These are phyloP conservation scores for Buphagus erythrorhynchus DNA, from an alignment of 2,797 vertebrate genomes.

Conservation along the genomic window DNA sequence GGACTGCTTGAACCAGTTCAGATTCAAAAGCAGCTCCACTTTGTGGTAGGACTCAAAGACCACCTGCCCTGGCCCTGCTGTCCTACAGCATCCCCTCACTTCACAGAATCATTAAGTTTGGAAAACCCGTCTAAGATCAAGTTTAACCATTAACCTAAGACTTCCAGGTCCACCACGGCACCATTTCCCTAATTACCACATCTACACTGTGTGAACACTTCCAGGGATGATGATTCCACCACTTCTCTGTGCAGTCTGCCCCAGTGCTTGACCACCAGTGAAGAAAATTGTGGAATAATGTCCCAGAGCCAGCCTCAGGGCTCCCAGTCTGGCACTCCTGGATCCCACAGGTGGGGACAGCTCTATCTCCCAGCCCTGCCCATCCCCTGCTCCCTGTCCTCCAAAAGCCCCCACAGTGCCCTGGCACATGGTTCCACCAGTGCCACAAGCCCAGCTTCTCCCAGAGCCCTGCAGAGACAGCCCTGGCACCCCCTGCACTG, in stretches of 20 bases:
- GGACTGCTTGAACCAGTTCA: neutral
- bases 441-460: neutral
- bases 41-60: neutral
- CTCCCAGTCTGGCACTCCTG: no score
- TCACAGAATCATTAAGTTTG: neutral
- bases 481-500: neutral
- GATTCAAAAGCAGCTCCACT: neutral
- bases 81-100: neutral
- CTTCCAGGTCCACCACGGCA: neutral
- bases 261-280: no score
- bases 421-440: neutral
- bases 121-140: neutral
- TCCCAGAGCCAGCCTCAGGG: neutral
- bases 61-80: neutral
- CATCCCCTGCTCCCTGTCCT: neutral
- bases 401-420: neutral
- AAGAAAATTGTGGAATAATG: accelerated
- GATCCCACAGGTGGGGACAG: no score
- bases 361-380: neutral
- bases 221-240: neutral
- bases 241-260: neutral
- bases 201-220: no score
- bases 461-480: accelerated
- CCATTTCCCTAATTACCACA: neutral
- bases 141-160: neutral